Evolutionary conservation across 2,113 vertebrate genomes (phyloP).

Genomic region (Oceanites oceanicus): DNA sequence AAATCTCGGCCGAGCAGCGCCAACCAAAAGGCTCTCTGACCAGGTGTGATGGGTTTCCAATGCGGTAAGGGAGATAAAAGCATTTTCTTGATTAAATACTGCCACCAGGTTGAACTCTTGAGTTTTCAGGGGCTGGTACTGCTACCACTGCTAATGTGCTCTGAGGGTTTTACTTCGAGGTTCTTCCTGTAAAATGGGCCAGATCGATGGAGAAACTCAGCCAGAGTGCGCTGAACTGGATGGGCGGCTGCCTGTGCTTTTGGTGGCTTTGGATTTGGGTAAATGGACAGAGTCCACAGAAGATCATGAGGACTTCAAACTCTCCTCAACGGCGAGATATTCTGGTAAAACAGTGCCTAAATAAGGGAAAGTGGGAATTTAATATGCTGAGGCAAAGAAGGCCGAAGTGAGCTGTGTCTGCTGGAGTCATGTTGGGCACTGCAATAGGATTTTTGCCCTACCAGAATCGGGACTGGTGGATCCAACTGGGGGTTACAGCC

Average conservation of each 20-base stretch:
- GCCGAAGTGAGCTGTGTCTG: neutral
- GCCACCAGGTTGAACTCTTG: neutral
- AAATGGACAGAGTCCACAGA: neutral
- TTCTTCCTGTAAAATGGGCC: neutral
- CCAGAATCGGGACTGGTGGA: neutral
- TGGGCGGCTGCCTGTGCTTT: neutral
- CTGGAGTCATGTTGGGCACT: fast-evolving
- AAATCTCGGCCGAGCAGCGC: neutral
- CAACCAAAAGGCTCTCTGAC: neutral
- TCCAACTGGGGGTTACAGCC: neutral
- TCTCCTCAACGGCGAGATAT: neutral
- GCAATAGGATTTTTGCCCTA: neutral
- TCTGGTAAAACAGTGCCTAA: neutral
- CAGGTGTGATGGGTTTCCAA: neutral
- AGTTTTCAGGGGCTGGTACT: neutral
- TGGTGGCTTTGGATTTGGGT: neutral
- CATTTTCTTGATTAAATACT: slow-evolving; percentile 31
- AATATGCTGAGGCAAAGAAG: neutral
- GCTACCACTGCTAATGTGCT: neutral
- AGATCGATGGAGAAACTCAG: neutral
- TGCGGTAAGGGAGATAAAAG: neutral
- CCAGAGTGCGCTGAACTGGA: neutral
- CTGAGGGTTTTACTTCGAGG: neutral
- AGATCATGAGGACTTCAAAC: fast-evolving
- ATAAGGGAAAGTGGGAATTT: neutral